phyloP scores from a whole-genome alignment of 2,888 invertebrate genomes.

The Melieria picta region DNA sequence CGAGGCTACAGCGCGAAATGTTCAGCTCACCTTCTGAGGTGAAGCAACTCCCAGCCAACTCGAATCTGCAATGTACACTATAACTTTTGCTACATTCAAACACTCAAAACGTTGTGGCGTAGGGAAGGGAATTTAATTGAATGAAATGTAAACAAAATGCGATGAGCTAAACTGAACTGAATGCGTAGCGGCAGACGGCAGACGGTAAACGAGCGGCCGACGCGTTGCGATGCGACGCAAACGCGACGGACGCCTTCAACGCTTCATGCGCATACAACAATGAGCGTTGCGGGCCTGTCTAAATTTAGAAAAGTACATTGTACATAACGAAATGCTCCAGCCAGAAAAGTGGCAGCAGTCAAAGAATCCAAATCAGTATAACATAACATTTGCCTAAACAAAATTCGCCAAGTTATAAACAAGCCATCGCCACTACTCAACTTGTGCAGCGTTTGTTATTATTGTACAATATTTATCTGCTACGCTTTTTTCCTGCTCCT shows the following conservation, averaged over 20 bases:
- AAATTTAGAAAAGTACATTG: slow-evolving; percentile 26
- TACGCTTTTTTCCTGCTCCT: no score
- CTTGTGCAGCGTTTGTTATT: no score
- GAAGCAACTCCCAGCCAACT: no score
- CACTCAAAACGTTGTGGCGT: not conserved
- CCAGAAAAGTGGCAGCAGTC: slow-evolving; percentile 25
- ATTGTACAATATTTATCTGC: no score
- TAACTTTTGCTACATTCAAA: no score
- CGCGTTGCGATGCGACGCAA: not conserved
- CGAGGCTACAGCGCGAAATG: no score
- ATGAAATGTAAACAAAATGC: slow-evolving; percentile 40
- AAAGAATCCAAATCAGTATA: slow-evolving; percentile 8
- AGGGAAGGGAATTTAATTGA: slow-evolving; percentile 36
- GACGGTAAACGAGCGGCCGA: not conserved
- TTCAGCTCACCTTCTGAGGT: no score
- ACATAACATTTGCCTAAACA: slow-evolving; percentile 1
- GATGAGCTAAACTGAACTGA: slow-evolving; percentile 24
- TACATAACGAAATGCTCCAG: slow-evolving; percentile 13
- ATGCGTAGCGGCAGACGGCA: not conserved
- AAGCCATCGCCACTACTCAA: no score
- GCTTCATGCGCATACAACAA: not conserved
- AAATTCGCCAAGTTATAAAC: no score
- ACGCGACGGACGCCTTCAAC: not conserved
- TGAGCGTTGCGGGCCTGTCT: slow-evolving; percentile 4
- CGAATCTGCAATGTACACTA: no score